Percentiles rank a stretch among this genome's conserved stretches.
phyloP scores from a whole-genome alignment of 2,888 invertebrate species.

The Celastrina argiolus region DNA sequence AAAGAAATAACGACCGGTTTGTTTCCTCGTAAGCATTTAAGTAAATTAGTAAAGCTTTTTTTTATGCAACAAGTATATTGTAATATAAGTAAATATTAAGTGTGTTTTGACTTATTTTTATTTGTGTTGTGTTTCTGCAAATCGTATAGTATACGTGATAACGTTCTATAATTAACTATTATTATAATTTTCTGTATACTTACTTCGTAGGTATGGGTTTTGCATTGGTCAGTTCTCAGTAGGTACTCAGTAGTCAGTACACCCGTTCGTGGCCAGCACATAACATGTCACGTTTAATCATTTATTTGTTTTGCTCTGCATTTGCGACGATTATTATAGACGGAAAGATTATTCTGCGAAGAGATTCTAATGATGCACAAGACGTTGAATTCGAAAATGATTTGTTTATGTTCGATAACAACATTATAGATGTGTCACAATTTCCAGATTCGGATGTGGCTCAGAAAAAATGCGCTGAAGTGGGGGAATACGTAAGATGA shows the following conservation, averaged over 20 bases:
- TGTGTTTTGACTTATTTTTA: too few species aligned
- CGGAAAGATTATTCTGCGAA: background rate
- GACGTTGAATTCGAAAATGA: constrained; percentile 7
- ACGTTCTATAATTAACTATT: too few species aligned
- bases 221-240: too few species aligned
- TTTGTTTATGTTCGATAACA: background rate
- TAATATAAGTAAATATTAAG: too few species aligned
- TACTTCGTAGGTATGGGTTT: background rate
- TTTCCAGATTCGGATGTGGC: background rate
- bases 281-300: constrained; percentile 1
- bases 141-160: too few species aligned
- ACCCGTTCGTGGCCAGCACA: background rate
- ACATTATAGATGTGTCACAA: constrained; percentile 8
- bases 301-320: constrained; percentile 5
- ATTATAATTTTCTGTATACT: too few species aligned
- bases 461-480: constrained; percentile 24
- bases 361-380: background rate
- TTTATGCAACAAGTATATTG: too few species aligned
- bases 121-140: too few species aligned
- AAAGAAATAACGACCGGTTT: too few species aligned
- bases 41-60: too few species aligned
- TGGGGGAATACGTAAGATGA: constrained; percentile 24
- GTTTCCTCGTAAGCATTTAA: too few species aligned
- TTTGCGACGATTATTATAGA: background rate
- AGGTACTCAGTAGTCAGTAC: background rate